Base-by-base conservation (phyloP, 2,888 invertebrate species). In the Ectemnius continuus region DNA sequence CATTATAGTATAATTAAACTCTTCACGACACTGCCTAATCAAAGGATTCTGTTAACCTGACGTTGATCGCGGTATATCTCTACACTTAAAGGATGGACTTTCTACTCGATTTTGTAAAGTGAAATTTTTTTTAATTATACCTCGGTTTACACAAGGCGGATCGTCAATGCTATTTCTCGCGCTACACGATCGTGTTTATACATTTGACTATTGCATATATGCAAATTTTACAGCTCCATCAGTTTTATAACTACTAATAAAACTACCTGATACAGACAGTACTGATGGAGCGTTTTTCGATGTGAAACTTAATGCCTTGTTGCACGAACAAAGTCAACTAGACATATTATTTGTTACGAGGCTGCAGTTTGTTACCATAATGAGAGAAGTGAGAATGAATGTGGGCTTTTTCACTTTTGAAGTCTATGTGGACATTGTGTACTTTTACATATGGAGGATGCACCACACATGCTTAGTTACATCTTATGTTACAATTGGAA, bases 301-400 rank as follows among this genome's bases (percentile, higher is more conserved):
- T 69, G 36, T 64, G 64, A 78, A 78, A 73, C 64, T 73, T 48
- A 48, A 72, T 70, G 67, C 69, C 48, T 76, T 75, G 65, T 75
- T 82, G 69, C 67, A 79, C 74, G 79, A 78, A 82, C 76, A 76
- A 82, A 76, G 69, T 76, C 56, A 78, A 80, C 70, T 80, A 84
- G 70, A 56, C 65, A 63, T 73, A 79, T 73, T 78, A 73, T 80
- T 81, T 84, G 72, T 78, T 78, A 84, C n/a, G 77, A 83, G 80
- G 80, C 84, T 82, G 77, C 75, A 81, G 84, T 83, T 79, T 82
- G 83, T 84, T 83, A 84, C 81, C 84, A 82, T 79, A 67, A 75
- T 80, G 67, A 75, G 66, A 76, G 68, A 57, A 73, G 74, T 73
- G 81, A 76, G 82, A 77, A 73, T 75, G 76, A 80, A 76, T 78